Evolutionary conservation across 2,113 vertebrate species (phyloP), one percentile per base, ranked within the genome.

Genomic region (Corynorhinus townsendii): DNA sequence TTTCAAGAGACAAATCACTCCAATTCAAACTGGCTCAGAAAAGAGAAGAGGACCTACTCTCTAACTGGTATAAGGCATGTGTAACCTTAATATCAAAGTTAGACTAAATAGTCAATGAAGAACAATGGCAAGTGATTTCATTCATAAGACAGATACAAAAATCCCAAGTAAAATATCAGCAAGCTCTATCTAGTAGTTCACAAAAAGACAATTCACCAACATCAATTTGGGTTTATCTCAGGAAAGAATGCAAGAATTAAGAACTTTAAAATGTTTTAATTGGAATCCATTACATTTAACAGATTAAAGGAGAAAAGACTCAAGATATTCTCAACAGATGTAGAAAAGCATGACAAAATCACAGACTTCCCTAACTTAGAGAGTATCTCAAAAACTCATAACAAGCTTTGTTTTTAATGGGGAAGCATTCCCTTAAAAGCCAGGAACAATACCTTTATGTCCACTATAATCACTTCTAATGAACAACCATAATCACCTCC

Each of bases 211-310:
- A 85, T 33, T 35, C 22, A 69, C 40, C 15, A 89, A 89, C 12
- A 85, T 28, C 68, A 86, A 69, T 62, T 49, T 95, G 38, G 26
- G 14, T 90, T 89, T 95, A 73, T 62, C 45, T 95, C n/a, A 79
- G 35, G 22, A 86, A 91, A 43, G 11, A 94, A 77, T 52, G 24
- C n/a, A 87, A 54, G 43, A 94, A 52, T 56, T 49, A 92, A 86
- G n/a, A 73, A 77, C 71, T 92, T 92, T 64, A 45, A 91, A 94
- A 84, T 62, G 24, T 62, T 64, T 72, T 84, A 79, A 86, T 56
- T 87, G 12, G 64, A 86, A 85, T 71, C 24, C n/a, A 93, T 75
- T 73, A 72, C n/a, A 91, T 71, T 22, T 92, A 68, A 81, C n/a
- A 77, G 22, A 91, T 68, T 69, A 71, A 43, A 89, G 45, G 68